Evolutionary conservation across 2,113 vertebrate genomes (phyloP), one percentile per base, ranked within the genome.

Genomic region (Irena cyanogastra): DNA sequence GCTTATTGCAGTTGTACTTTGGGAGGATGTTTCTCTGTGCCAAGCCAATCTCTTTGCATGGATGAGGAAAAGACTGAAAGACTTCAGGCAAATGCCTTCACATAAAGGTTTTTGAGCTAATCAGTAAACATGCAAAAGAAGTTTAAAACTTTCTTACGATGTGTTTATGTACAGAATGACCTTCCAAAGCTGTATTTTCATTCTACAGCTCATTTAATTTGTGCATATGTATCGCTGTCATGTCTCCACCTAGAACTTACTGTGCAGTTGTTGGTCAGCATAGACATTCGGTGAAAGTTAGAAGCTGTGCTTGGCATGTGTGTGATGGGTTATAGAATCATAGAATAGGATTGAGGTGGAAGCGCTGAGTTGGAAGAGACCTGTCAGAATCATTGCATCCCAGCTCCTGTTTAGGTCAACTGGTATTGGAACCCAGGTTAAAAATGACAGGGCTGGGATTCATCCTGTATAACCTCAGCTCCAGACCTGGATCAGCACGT

Each of bases 211-310:
- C 59, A 10, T 20, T 47, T 61, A n/a, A 45, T 17, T 60, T 42
- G 8, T 60, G 44, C 10, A 10, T 16, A 0, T 37, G 3, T 53
- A 28, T 54, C 9, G 49, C 26, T 37, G 23, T 56, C 22, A 57
- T 27, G 7, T 19, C 11, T 6, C 4, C 5, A 14, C 10, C 7
- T 31, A 41, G 37, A 81, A 28, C 5, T 41, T 74, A 7, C 30
- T 19, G 49, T 72, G 81, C 24, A 28, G 10, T 31, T 63, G 39
- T 13, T 47, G 16, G 24, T 69, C 44, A 80, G 31, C 24, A 4
- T 3, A 23, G 23, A 12, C 1, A 0, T 54, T 35, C 65, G 22
- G 26, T 3, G 5, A 13, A 47, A 83, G 31, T 47, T 14, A 31
- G 21, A 59, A 1, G 3, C 7, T 69, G 24, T 28, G 7, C n/a